Conservation (phyloP, 2,888 invertebrate species). For the Dynastes maya region DNA sequence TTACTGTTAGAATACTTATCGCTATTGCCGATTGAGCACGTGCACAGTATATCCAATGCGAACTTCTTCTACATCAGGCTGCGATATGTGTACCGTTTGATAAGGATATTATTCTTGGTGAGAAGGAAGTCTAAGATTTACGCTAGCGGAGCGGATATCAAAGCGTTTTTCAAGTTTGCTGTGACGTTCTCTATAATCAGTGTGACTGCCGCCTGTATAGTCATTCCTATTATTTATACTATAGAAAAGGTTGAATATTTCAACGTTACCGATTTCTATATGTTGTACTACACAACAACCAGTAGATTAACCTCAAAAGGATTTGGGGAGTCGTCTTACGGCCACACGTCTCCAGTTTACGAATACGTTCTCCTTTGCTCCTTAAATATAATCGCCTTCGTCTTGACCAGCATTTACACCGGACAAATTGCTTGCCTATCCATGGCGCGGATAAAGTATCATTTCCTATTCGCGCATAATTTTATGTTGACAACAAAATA, state of each 20-base stretch:
- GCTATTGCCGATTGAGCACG: slow-evolving; percentile 22
- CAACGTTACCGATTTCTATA: slow-evolving; percentile 25
- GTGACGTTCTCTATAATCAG: slow-evolving; percentile 7
- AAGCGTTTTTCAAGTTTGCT: slow-evolving; percentile 10
- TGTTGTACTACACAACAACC: slow-evolving; percentile 25
- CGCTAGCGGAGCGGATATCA: background rate
- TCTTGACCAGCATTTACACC: slow-evolving; percentile 24
- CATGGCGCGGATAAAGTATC: slow-evolving; percentile 39
- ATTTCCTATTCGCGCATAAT: slow-evolving; percentile 42
- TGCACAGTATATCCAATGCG: background rate
- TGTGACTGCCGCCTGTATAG: slow-evolving; percentile 14
- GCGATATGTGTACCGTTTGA: slow-evolving; percentile 24
- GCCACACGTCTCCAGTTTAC: background rate
- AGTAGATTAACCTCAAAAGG: slow-evolving; percentile 41
- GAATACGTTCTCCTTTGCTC: slow-evolving; percentile 31
- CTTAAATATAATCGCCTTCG: slow-evolving; percentile 20
- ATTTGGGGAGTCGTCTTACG: slow-evolving; percentile 11
- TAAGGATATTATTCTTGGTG: slow-evolving; percentile 22
- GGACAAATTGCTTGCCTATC: slow-evolving; percentile 29
- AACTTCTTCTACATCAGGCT: slow-evolving; percentile 17
- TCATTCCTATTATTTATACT: slow-evolving; percentile 18
- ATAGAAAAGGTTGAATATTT: slow-evolving; percentile 23
- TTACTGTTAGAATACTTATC: slow-evolving; percentile 41
- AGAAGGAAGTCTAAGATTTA: slow-evolving; percentile 30
- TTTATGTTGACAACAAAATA: slow-evolving; percentile 4